Base-by-base conservation (phyloP, 2,113 vertebrate genomes). In the Gnathonemus longibarbis region DNA sequence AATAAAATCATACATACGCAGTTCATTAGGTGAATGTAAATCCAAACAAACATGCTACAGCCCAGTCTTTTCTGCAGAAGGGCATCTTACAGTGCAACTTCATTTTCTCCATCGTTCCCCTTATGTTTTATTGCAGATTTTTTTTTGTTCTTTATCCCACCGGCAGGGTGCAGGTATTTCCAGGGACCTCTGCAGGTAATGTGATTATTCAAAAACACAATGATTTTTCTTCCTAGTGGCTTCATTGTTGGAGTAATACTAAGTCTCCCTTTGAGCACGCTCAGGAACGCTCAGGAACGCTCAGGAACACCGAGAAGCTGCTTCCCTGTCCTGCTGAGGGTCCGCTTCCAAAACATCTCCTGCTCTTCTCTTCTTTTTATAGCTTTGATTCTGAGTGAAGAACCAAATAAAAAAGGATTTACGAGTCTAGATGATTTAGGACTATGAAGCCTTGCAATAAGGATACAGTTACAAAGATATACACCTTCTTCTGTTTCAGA, bases 101-200 rank as follows among this genome's bases (percentile, higher is more conserved):
- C 91, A 93, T 93, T 93, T 92, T 31, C 19, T 9, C 3, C 15
- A 39, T n/a, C 48, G 3, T 74, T n/a, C 66, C 6, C 92, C 92
- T 89, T 92, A 91, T 93, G 91, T 91, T 87, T 90, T 90, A 93
- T 90, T 88, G 48, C 21, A 27, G 5, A 70, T 39, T 92, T 92
- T 58, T 50, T 80, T 92, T 77, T 91, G 91, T 94, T 93, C 89
- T 91, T 93, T 93, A 92, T 95, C 94, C 95, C 94, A 94, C 95
- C 94, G 90, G 92, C 83, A 45, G 86, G 1, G 85, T 87, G 88
- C 94, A 95, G 94, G 94, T 94, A 91, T 94, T 94, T 84, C 52
- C 46, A 90, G 89, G 91, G 88, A 92, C 90, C 91, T 87, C 77
- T 90, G 90, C 92, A 93, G 89, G 88, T 94, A 91, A 95, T 95